Base-by-base conservation (phyloP, 2,797 vertebrate species). In the Etheostoma perlongum region DNA sequence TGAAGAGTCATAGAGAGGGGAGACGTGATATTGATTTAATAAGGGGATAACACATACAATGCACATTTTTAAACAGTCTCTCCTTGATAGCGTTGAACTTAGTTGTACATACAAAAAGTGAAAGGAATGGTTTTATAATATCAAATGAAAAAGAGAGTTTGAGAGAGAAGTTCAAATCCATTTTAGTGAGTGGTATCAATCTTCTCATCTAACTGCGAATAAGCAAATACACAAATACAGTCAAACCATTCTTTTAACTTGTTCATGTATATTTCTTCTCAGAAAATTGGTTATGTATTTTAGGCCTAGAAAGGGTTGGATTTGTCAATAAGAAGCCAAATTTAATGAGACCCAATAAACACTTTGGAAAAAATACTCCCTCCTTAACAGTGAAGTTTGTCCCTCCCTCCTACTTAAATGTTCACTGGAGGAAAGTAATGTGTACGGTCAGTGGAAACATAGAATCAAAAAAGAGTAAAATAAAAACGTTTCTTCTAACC, bases 341-440 rank as follows among this genome's bases (percentile, higher is more conserved):
- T 69, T 52, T 58, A 67, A 69, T 51, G 5, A 63, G 52, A 36
- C 44, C 48, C 15, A 62, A 16, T 60, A 68, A 72, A 75, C 10
- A 6, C 21, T 23, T 40, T 68, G 75, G 68, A 72, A 47, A 72
- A 72, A 64, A 10, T 27, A 52, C 25, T 21, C 14, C 44, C 25
- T 25, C 11, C 33, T 52, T 21, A 57, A 33, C 44, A 27, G 51
- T 19, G 51, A 25, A 0, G 3, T 30, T 40, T 47, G 21, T 33
- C 60, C 48, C 49, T 53, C 14, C 14, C 44, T 40, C 7, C 21
- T 16, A 4, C 13, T 64, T 42, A 15, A 52, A 58, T 15, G 33
- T 48, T 52, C 30, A 49, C 51, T 52, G 33, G 42, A 72, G 27
- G 13, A 40, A 36, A 49, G 5, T 21, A 36, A 64, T 60, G 21